Evolutionary conservation across 2,113 vertebrate species (phyloP).

Genomic region (Hydrochoerus hydrochaeris): DNA sequence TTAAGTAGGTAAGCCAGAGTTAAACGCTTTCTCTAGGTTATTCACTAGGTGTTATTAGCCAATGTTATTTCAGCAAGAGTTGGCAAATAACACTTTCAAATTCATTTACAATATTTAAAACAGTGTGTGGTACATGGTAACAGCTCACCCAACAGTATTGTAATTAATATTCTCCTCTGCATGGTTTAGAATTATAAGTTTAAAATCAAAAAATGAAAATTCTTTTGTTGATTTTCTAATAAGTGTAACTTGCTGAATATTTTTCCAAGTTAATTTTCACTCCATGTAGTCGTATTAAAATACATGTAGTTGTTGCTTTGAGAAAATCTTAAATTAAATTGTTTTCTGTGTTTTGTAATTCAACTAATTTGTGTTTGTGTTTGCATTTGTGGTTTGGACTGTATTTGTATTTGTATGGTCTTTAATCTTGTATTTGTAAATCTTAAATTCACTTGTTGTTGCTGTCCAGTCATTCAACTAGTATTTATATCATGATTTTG

Average conservation of each 20-base stretch:
- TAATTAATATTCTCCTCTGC: background rate
- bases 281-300: background rate
- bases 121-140: background rate
- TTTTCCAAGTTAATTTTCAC: slow-evolving; percentile 6
- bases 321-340: background rate
- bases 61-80: background rate
- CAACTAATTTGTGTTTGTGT: background rate
- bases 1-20: background rate
- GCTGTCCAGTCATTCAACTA: background rate
- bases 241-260: background rate
- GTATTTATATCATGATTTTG: background rate
- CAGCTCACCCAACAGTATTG: background rate
- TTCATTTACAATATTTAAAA: background rate
- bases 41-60: background rate
- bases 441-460: background rate
- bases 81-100: background rate
- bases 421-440: background rate
- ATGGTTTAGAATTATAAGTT: slow-evolving; percentile 17
- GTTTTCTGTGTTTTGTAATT: background rate
- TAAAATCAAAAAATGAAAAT: background rate
- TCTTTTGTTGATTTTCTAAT: background rate
- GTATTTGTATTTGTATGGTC: background rate
- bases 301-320: background rate
- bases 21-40: background rate
- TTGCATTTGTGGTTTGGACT: background rate